These are phyloP conservation scores for Enteromius treurensis DNA, from an alignment of 2,797 vertebrate species.

Conservation along the genomic window DNA sequence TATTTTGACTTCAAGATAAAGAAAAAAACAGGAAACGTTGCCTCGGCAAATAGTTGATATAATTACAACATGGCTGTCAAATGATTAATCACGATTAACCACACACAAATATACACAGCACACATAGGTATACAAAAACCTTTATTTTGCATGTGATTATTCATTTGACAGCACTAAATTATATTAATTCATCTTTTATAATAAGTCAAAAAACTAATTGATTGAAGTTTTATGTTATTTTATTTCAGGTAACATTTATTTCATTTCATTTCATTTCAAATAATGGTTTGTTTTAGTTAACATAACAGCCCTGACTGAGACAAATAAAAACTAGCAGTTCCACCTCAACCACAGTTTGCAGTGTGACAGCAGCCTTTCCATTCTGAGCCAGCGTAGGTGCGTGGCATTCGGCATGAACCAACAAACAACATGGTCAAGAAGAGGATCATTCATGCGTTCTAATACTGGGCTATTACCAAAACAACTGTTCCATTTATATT, in stretches of 20 bases:
- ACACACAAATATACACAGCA: too few species aligned
- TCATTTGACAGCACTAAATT: too few species aligned
- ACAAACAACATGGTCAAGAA: constrained; percentile 45
- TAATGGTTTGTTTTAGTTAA: background rate
- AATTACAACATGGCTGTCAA: background rate
- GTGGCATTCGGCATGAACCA: constrained; percentile 69
- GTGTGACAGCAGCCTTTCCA: constrained; percentile 31
- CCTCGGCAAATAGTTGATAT: background rate
- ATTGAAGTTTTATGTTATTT: background rate
- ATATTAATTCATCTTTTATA: background rate
- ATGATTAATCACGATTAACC: too few species aligned
- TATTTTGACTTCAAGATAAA: background rate
- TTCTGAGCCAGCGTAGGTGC: constrained; percentile 49
- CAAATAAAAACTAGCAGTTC: background rate
- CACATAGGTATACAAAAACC: too few species aligned
- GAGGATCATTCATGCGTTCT: constrained; percentile 58
- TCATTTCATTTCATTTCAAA: too few species aligned
- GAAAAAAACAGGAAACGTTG: background rate
- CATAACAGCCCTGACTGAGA: background rate
- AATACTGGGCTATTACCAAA: constrained; percentile 52
- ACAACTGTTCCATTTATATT: constrained; percentile 63
- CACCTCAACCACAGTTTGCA: background rate
- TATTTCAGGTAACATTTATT: background rate
- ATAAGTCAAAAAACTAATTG: background rate
- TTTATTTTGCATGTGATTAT: too few species aligned